A percentile compares a stretch with the other conserved stretches of the same genome.
phyloP scores from a whole-genome alignment of 2,888 invertebrate species.

The Gasteruption jaculator region DNA sequence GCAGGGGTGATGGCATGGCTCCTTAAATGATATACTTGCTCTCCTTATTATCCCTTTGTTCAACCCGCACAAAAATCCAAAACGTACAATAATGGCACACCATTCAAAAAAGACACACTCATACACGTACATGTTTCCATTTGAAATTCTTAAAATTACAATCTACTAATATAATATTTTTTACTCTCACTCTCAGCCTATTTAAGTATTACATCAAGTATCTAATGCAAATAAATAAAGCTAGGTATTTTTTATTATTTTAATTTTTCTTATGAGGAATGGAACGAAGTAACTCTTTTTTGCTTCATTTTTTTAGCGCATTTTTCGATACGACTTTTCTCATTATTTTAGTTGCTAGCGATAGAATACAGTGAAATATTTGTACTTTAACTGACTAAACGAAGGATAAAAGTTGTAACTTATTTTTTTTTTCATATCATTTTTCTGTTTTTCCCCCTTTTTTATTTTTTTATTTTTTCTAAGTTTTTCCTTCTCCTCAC shows the following conservation, averaged over 20 bases:
- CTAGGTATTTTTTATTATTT: conserved; percentile 21
- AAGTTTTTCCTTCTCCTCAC: conserved; percentile 23
- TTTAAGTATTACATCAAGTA: conserved; percentile 30
- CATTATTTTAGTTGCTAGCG: conserved; percentile 40
- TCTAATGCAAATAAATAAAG: conserved; percentile 40
- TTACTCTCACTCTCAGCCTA: conserved; percentile 15
- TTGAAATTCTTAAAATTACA: neutral
- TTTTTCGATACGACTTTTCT: conserved; percentile 29
- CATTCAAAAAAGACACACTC: no score
- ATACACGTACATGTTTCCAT: no score
- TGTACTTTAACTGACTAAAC: conserved; percentile 82
- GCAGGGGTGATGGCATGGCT: no score
- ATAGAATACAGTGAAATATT: conserved; percentile 65
- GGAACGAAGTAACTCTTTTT: conserved; percentile 40
- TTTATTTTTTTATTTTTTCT: conserved; percentile 27
- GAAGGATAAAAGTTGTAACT: conserved; percentile 51
- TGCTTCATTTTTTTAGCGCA: no score
- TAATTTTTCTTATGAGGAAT: conserved; percentile 37
- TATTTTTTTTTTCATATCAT: conserved; percentile 25
- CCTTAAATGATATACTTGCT: no score
- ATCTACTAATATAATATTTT: neutral
- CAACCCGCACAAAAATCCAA: no score
- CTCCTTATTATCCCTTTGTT: no score
- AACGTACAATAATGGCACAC: no score
- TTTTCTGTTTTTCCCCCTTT: conserved; percentile 24